Base-by-base conservation (phyloP, 2,113 vertebrate genomes). In the Leucopsar rothschildi region DNA sequence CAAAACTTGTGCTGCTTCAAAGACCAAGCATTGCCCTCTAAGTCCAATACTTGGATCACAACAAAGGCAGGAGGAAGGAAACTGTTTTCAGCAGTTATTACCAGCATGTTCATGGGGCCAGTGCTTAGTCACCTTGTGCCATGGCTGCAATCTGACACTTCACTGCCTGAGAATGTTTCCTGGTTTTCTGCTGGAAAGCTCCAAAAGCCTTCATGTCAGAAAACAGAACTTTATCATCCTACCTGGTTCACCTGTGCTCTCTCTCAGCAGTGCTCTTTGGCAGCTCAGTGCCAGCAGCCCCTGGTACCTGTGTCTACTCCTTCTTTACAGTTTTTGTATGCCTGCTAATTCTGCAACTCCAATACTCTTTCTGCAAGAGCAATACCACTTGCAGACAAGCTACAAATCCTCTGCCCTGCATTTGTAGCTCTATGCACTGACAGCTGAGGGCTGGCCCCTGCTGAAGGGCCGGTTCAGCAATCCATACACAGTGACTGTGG, bases 51-150 rank as follows among this genome's bases (percentile, higher is more conserved):
- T 16, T 15, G 21, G 49, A 31, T 76, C 72, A 92, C 24, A 75
- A 63, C 1, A 8, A 47, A 78, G 12, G 5, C 6, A 21, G 6
- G 7, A 2, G 11, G 35, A 55, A 27, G 35, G 39, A 40, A 37
- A 5, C 9, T 47, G 4, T 33, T 82, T 76, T 56, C 79, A 65
- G 35, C 37, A 57, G 29, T 35, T 53, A n/a, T 22, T 60, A 72
- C 8, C 1, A 14, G 21, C 33, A 37, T 4, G 19, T 64, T 72
- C 49, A 49, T 0, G 0, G 27, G 39, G 57, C 11, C 42, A 55
- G 2, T 33, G 40, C 70, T 71, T 60, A 42, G 49, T 40, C 40
- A 40, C 14, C 16, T 37, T 28, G 11, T 72, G 40, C 28, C 57
- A 68, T 6, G 6, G 31, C 45, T 82, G 57, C 70, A 80, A 21